Evolutionary conservation across 1,140 invertebrate species (phyloP), one percentile per base, ranked within the genome.

Genomic region (Nasonia longicornis): DNA sequence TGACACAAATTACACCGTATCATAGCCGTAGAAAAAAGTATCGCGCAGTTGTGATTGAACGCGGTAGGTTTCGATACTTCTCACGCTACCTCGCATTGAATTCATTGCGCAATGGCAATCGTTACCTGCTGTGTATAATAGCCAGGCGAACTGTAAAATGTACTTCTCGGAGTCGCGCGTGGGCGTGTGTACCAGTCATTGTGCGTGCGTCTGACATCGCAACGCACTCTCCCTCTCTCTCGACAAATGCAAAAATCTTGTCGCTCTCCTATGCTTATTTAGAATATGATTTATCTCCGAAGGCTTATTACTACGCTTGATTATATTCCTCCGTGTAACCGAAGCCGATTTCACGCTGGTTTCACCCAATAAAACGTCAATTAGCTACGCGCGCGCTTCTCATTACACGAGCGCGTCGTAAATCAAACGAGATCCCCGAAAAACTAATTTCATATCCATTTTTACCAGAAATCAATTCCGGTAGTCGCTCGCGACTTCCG

Each of bases 101-200:
- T 42, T 63, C 63, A 63, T 81, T 76, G 35, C 14, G 11, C n/a
- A 70, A 81, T 76, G 58, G 38, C 10, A 76, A 48, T 20, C 69
- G 31, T 75, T 63, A 76, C n/a, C 26, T 16, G 48, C 45, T 11
- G 64, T n/a, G n/a, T n/a, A n/a, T 20, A 20, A 42, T 26, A 26
- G 26, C 26, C 10, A 11, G 12, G 31, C 11, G n/a, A 20, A 29
- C 22, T 73, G 70, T 42, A 4, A 29, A 38, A 35, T 11, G 29
- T 63, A 63, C 58, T 20, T 26, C 20, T 26, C 10, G 38, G 8
- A 71, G 35, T 67, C 11, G 16, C 11, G 10, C 16, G 52, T 73
- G 72, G 77, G 77, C 29, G 69, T 79, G 3, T 45, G 22, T 42
- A 42, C 45, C 14, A 52, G 7, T 29, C 45, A 52, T 45, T 29